Conservation (phyloP, 2,888 invertebrate genomes). For the Pharmacophagus antenor region DNA sequence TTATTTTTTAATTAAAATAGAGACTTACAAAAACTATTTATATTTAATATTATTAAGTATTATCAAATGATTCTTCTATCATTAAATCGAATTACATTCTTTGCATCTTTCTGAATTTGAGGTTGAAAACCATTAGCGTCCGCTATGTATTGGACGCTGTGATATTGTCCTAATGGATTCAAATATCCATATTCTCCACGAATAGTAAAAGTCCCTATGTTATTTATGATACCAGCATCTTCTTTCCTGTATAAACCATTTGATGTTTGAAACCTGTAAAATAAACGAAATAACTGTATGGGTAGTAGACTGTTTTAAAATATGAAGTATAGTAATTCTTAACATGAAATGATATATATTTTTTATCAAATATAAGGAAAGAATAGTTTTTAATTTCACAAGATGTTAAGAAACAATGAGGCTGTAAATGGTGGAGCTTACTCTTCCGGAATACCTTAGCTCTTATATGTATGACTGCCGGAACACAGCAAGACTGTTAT, state of each 20-base stretch:
- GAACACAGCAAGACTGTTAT: too few relatives aligned
- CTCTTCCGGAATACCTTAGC: too few relatives aligned
- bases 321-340: too few relatives aligned
- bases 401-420: too few relatives aligned
- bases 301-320: too few relatives aligned
- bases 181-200: slow-evolving; percentile 78
- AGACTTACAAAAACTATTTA: neutral
- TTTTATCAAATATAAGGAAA: neutral
- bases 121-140: slow-evolving; percentile 81
- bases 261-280: slow-evolving; percentile 64
- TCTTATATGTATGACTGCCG: too few relatives aligned
- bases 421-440: too few relatives aligned
- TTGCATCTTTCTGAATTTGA: slow-evolving; percentile 44
- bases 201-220: slow-evolving; percentile 49
- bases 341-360: neutral
- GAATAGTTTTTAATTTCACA: neutral
- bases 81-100: slow-evolving; percentile 58
- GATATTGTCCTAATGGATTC: slow-evolving; percentile 67
- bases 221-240: slow-evolving; percentile 59
- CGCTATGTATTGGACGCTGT: slow-evolving; percentile 76
- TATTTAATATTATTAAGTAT: neutral
- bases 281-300: slow-evolving; percentile 13
- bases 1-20: neutral
- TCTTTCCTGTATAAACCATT: slow-evolving; percentile 77
- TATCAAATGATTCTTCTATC: slow-evolving; percentile 47